Percentiles rank a stretch among this genome's conserved stretches.
These are phyloP conservation scores for Colinus virginianus DNA, from an alignment of 2,113 vertebrate genomes.

Conservation along the genomic window DNA sequence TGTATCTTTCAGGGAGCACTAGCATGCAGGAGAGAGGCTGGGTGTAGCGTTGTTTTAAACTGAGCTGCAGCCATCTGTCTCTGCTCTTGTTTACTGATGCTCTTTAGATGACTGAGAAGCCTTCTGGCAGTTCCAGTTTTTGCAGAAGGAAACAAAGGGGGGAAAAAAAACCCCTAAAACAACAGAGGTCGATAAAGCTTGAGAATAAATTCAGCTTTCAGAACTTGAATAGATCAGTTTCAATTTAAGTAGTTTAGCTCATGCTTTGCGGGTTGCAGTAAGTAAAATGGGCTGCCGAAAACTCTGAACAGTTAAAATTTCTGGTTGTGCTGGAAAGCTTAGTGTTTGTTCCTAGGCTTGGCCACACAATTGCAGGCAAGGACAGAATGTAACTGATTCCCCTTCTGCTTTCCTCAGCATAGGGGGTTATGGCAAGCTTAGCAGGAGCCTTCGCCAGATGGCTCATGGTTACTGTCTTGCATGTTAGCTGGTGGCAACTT, in stretches of 20 bases:
- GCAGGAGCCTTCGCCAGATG: slow-evolving; percentile 63
- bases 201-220: neutral
- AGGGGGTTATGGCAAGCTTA: slow-evolving; percentile 44
- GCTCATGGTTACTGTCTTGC: slow-evolving; percentile 53
- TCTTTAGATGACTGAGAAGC: slow-evolving; percentile 62
- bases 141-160: slow-evolving; percentile 42
- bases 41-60: slow-evolving; percentile 32
- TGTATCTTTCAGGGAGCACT: neutral
- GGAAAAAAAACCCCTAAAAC: neutral
- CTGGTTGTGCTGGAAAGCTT: neutral
- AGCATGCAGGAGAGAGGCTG: neutral
- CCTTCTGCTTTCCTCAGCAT: slow-evolving; percentile 54
- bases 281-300: neutral
- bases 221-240: neutral
- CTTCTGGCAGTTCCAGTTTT: slow-evolving; percentile 49
- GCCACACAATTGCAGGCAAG: slow-evolving; percentile 19
- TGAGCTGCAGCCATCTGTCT: slow-evolving; percentile 67
- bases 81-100: slow-evolving; percentile 68
- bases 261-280: neutral
- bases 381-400: slow-evolving; percentile 46
- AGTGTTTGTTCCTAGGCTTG: slow-evolving; percentile 2
- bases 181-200: neutral
- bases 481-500: slow-evolving; percentile 52
- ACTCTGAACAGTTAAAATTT: neutral
- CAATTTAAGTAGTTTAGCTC: neutral